phyloP scores from a whole-genome alignment of 2,797 vertebrate species.

The Hippoglossus hippoglossus region DNA sequence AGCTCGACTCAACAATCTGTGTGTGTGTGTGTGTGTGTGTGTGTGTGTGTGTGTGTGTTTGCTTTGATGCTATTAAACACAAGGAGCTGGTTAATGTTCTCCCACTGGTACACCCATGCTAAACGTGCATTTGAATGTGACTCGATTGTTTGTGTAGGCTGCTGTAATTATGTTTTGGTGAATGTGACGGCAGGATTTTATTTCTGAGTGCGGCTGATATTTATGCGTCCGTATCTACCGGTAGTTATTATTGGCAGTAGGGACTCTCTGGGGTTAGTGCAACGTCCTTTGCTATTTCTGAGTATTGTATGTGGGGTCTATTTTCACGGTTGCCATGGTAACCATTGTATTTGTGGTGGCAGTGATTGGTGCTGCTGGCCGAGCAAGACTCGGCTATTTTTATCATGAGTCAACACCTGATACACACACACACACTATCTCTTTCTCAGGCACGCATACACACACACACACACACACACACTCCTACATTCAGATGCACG shows the following conservation, averaged over 20 bases:
- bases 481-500: conserved; percentile 47
- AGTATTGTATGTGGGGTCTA: conserved; percentile 82
- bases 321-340: conserved; percentile 87
- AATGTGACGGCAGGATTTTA: conserved; percentile 62
- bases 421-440: conserved; percentile 31
- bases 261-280: conserved; percentile 76
- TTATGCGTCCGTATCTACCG: conserved; percentile 54
- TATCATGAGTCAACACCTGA: conserved; percentile 85
- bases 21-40: conserved; percentile 8
- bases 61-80: conserved; percentile 44
- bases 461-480: conserved; percentile 37
- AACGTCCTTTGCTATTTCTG: conserved; percentile 82
- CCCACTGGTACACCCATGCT: conserved; percentile 13
- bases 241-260: conserved; percentile 75
- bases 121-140: conserved; percentile 57
- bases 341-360: conserved; percentile 88
- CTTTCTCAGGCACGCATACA: conserved; percentile 1
- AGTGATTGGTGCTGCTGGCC: conserved; percentile 85
- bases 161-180: conserved; percentile 66
- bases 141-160: conserved; percentile 67
- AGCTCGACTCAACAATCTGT: conserved; percentile 14
- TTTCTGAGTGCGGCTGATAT: conserved; percentile 58
- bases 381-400: conserved; percentile 87
- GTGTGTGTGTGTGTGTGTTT: conserved; percentile 13
- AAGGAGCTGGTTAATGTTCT: conserved; percentile 50